Evolutionary conservation across 2,888 invertebrate species (phyloP), one percentile per base, ranked within the genome.

Genomic region (Eupithecia dodoneata): DNA sequence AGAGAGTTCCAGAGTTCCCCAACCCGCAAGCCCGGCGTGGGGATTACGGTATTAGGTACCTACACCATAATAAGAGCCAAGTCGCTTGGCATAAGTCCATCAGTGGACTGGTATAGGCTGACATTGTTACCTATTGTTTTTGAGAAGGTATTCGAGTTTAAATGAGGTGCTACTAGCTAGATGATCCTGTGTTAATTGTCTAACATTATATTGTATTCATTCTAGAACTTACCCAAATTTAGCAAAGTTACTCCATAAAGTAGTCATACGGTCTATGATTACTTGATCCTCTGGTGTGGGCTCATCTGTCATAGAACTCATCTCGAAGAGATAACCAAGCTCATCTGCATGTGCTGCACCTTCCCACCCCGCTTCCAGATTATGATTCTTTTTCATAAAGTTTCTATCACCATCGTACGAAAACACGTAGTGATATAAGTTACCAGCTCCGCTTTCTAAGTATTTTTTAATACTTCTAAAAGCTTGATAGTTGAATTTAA

Each of bases 211-310:
- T 30, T 30, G 30, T 30, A 30, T 30, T 30, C 30, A 30, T 30
- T 63, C 18, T 30, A 63, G 18, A 63, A 83, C 81, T 72, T 75
- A 83, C 84, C 82, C 82, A 75, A 75, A 80, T 78, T 84, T 85
- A 2, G 80, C 85, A 59, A 85, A 86, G 52, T 85, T 86, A 3
- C 82, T 81, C 85, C 85, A 85, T 44, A 83, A 76, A 10, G 75
- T 81, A 3, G 82, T 80, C 59, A 81, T 75, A 41, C 78, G 70
- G 44, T 85, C 79, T 67, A 81, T 79, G 12, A 81, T 70, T 0
- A 79, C 45, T n/a, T 82, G 82, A 73, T 84, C 84, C 30, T 79
- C 72, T 1, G 79, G 72, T 6, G 76, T 74, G 0, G 75, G 75
- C n/a, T 77, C 71, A 44, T 65, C 75, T 5, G 10, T 73, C 9